Base-by-base conservation (phyloP, 2,888 invertebrate species). In the Chesias legatella region DNA sequence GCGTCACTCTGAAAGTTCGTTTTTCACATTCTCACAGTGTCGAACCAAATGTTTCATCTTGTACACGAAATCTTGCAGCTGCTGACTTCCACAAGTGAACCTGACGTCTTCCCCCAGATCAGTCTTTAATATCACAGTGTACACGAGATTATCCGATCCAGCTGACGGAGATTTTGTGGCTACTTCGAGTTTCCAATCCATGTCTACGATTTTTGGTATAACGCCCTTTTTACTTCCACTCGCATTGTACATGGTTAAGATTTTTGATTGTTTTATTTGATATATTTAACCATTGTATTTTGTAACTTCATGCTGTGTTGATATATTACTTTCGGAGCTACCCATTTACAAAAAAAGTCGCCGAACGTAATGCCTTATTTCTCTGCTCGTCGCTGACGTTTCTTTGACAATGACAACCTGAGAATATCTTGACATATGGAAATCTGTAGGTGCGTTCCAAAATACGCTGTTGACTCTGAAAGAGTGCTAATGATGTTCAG, bases 51-150 rank as follows among this genome's bases (percentile, higher is more conserved):
- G 92, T 66, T 92, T 92, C 10, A 93, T 70, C 73, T 92, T 92
- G 58, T 91, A 91, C 43, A 92, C 90, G 39, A 93, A 78, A 73
- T 92, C 92, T 60, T 92, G 92, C 30, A 93, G 63, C 59, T 92
- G 90, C 51, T 91, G 91, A 23, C 86, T 88, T 26, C 90, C 90
- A 63, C 92, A 92, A 2, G 89, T 90, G 56, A 92, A 92, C 48
- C 80, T 80, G 8, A 92, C 63, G 57, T 88, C 80, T 22, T 89
- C 81, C 3, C 81, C 81, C 1, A 48, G 51, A 26, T 88, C 79
- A 0, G 78, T 82, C 51, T 83, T 83, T 41, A 89, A 54, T 41
- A 81, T 70, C 24, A 89, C 71, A 10, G 81, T 84, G 52, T 89
- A 89, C 7, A 80, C 51, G 39, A 89, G 67, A 45, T 86, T 86